Percentiles rank a stretch among this genome's conserved stretches.
These are phyloP conservation scores for Erebia epiphron DNA, from an alignment of 2,888 invertebrate genomes.

Conservation along the genomic window DNA sequence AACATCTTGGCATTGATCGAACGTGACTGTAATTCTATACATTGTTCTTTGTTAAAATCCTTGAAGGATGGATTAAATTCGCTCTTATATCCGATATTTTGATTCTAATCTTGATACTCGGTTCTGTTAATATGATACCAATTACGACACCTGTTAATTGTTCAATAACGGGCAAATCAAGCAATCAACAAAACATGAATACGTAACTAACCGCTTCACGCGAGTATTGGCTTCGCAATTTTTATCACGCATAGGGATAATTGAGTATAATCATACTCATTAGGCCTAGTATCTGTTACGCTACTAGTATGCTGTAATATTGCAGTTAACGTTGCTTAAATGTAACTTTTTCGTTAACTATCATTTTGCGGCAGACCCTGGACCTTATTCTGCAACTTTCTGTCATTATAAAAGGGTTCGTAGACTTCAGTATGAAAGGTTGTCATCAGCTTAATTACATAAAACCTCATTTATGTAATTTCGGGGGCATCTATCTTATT, in stretches of 20 bases:
- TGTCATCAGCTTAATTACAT: too few species aligned
- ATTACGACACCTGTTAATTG: not conserved
- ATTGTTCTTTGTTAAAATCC: not conserved
- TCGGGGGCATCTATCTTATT: too few species aligned
- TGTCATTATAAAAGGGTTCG: not conserved
- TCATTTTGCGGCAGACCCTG: too few species aligned
- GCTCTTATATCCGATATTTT: not conserved
- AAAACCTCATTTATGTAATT: too few species aligned
- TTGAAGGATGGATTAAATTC: not conserved
- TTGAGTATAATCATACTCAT: slow-evolving; percentile 10
- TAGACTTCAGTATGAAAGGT: too few species aligned
- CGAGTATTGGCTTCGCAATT: slow-evolving; percentile 29
- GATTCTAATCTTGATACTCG: not conserved
- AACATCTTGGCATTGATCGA: not conserved
- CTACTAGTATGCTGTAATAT: slow-evolving; percentile 1
- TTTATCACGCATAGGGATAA: slow-evolving; percentile 27
- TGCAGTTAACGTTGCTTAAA: not conserved
- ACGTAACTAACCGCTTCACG: slow-evolving; percentile 19
- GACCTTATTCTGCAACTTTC: too few species aligned
- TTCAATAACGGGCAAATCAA: slow-evolving; percentile 10
- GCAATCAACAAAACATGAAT: slow-evolving; percentile 21
- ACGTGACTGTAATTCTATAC: not conserved
- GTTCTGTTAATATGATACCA: not conserved
- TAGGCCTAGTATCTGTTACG: not conserved
- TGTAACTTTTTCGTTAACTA: not conserved